Evolutionary conservation across 1,140 invertebrate genomes (phyloP).

Genomic region (Phymastichus coffea): DNA sequence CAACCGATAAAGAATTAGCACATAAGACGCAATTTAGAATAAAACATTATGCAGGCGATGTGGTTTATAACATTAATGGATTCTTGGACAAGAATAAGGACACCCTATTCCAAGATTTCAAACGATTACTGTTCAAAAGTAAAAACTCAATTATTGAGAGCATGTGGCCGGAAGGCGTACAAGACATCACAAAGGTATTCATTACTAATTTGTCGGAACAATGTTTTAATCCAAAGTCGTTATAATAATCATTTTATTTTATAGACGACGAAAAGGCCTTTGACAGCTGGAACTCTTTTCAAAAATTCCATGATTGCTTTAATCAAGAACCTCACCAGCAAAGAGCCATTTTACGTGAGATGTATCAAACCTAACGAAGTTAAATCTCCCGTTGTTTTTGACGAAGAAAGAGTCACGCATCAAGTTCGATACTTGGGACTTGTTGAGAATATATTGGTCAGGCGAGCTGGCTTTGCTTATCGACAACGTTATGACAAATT

Average conservation of each 20-base stretch:
- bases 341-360: slow-evolving; percentile 95
- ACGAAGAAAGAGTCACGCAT: slow-evolving; percentile 79
- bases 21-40: slow-evolving; percentile 85
- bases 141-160: slow-evolving; percentile 71
- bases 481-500: slow-evolving; percentile 88
- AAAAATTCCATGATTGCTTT: slow-evolving; percentile 91
- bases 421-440: slow-evolving; percentile 90
- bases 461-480: slow-evolving; percentile 91
- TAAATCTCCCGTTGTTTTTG: slow-evolving; percentile 81
- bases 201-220: slow-evolving; percentile 1
- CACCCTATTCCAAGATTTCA: slow-evolving; percentile 93
- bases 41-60: slow-evolving; percentile 94
- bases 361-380: slow-evolving; percentile 95
- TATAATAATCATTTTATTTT: slow-evolving; percentile 34
- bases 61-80: slow-evolving; percentile 84
- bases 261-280: slow-evolving; percentile 89
- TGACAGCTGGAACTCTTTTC: slow-evolving; percentile 91
- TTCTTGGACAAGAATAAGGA: slow-evolving; percentile 97
- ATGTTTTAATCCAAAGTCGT: not conserved
- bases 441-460: slow-evolving; percentile 90
- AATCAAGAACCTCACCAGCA: slow-evolving; percentile 83
- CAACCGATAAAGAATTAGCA: slow-evolving; percentile 76
- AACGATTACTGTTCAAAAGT: slow-evolving; percentile 84
- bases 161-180: slow-evolving; percentile 96
- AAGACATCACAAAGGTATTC: slow-evolving; percentile 79